These are phyloP conservation scores for Regulus satrapa DNA, from an alignment of 2,113 vertebrate species.

Conservation along the genomic window DNA sequence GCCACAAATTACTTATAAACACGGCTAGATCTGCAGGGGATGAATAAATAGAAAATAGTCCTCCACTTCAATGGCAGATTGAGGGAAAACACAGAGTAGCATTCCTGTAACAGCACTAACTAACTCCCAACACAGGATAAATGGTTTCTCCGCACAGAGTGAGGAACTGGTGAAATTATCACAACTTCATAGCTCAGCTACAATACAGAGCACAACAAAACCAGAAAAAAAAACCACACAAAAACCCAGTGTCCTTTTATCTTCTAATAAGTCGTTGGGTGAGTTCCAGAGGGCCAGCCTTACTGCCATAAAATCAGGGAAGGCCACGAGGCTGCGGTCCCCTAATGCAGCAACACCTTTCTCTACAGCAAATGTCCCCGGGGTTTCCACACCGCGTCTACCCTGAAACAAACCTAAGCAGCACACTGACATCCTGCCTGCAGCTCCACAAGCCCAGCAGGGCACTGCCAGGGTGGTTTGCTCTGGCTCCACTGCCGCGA, in stretches of 20 bases:
- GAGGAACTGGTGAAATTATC: neutral
- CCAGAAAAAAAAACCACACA: neutral
- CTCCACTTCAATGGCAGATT: neutral
- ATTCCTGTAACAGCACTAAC: fast-evolving
- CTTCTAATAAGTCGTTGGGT: neutral
- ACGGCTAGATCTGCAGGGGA: neutral
- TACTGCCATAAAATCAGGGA: neutral
- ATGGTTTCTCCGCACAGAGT: neutral
- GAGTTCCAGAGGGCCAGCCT: neutral
- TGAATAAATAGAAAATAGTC: neutral
- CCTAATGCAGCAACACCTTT: neutral
- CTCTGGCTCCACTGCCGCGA: neutral
- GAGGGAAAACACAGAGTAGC: neutral
- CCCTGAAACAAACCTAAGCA: neutral
- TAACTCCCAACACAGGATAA: neutral
- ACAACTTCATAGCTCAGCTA: neutral
- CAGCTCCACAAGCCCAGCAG: neutral
- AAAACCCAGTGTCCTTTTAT: neutral
- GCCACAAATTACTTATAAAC: neutral
- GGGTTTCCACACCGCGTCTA: neutral
- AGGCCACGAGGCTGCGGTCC: fast-evolving
- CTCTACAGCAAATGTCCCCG: fast-evolving
- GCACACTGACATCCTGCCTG: neutral
- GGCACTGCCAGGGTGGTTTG: fast-evolving
- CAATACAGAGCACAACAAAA: neutral